Base-by-base conservation (phyloP, 2,113 vertebrate genomes). In the Eptesicus fuscus region DNA sequence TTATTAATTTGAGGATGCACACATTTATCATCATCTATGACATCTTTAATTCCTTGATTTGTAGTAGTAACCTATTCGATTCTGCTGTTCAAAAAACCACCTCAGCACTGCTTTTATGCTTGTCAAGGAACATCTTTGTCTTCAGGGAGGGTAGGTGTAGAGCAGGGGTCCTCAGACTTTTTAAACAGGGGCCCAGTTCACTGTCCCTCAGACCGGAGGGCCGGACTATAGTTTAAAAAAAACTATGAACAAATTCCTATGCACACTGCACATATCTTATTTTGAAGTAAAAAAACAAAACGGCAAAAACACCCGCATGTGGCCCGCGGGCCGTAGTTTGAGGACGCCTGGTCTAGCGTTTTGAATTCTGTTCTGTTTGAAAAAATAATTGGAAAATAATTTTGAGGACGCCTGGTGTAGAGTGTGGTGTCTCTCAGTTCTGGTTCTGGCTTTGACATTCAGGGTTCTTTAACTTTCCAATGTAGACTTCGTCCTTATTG, bases 381-480 rank as follows among this genome's bases (percentile, higher is more conserved):
- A 37, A 37, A 37, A 37, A 37, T 37, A 37, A 37, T 37, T 37
- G 37, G 37, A 37, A 37, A 37, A 37, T 37, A 37, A 37, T 37
- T 37, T 37, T 37, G 37, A 37, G 37, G 37, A 37, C 37, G 37
- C 37, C 37, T 37, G 37, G 37, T 37, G 3, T 65, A 79, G 47
- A 42, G 7, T 88, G 28, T 30, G 71, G 10, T 20, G 16, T 91
- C 44, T 93, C 1, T 9, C 22, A 44, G 28, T 80, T 83, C 13
- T 94, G n/a, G 8, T 35, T 95, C 83, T 89, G 12, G 76, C 42
- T 77, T 87, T 69, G 44, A 77, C 65, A 89, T 92, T 94, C 20
- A 82, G 7, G 83, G 85, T 89, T 89, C 37, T 95, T 86, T 17
- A 0, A 42, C 35, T 94, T 97, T 49, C 9, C 28, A 78, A 0